phyloP scores from a whole-genome alignment of 2,888 invertebrate species.

The Tenthredo scrophulariae region DNA sequence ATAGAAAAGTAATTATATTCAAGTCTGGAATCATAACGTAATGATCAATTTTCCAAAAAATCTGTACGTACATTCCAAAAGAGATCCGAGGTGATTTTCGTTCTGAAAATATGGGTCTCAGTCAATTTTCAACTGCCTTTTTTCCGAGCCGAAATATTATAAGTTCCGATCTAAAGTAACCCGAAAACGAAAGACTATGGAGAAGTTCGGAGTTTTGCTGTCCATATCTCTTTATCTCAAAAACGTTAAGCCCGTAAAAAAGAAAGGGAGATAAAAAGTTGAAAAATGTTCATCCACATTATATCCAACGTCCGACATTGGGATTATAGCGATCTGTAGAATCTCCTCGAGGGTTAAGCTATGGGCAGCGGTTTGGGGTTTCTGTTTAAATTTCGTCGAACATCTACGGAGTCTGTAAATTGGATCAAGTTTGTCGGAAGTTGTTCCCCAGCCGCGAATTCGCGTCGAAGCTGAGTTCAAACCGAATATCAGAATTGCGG shows the following conservation, averaged over 20 bases:
- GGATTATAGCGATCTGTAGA: background rate
- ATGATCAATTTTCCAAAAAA: too few species aligned
- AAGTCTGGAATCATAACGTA: too few species aligned
- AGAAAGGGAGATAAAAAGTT: background rate
- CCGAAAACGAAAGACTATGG: background rate
- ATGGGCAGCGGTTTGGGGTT: background rate
- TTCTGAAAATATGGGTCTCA: too few species aligned
- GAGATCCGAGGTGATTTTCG: too few species aligned
- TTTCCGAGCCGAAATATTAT: too few species aligned
- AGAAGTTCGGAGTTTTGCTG: too few species aligned
- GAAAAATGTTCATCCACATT: background rate
- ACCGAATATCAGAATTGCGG: background rate
- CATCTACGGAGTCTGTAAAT: background rate
- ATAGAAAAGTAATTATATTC: too few species aligned
- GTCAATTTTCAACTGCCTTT: too few species aligned
- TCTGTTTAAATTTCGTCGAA: background rate
- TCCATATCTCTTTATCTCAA: background rate
- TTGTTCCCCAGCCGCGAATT: background rate
- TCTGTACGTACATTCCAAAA: too few species aligned
- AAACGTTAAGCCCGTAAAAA: background rate
- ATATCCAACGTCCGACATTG: background rate
- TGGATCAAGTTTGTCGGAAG: constrained; percentile 13
- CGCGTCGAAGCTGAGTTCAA: background rate
- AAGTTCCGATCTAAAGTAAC: too few species aligned
- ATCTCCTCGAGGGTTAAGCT: background rate